A percentile compares a stretch with the other conserved stretches of the same genome.
Conservation (phyloP, 2,797 vertebrate species). For the Phoebastria nigripes region DNA sequence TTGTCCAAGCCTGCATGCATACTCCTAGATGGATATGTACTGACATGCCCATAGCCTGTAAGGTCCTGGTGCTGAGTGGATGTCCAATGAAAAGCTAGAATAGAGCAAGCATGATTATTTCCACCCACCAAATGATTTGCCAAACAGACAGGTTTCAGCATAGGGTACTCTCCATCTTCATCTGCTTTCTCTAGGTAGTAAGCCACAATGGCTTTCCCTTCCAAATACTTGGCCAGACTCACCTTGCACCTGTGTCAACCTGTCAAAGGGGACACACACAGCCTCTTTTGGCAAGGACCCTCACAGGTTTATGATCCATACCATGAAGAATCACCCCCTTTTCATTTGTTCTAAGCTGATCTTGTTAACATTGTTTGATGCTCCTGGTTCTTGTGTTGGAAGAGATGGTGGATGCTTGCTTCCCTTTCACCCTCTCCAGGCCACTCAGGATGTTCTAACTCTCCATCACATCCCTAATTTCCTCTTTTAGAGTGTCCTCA, state of each 20-base stretch:
- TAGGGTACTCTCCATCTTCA: neutral
- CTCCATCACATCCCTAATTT: neutral
- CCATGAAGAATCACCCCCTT: neutral
- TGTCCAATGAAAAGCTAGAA: neutral
- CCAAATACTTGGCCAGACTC: neutral
- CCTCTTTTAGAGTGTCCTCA: neutral
- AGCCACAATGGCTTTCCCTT: neutral
- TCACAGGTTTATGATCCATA: neutral
- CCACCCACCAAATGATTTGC: neutral
- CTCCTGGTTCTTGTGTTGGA: neutral
- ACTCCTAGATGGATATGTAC: neutral
- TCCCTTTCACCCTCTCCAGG: neutral
- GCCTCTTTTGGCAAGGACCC: neutral
- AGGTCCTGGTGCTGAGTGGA: neutral
- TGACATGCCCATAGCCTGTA: neutral
- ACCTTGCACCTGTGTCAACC: neutral
- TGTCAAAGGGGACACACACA: neutral
- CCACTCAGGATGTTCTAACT: neutral
- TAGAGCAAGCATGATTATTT: neutral
- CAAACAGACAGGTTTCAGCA: neutral
- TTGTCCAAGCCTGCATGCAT: neutral
- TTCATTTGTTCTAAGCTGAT: neutral
- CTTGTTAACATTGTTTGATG: neutral
- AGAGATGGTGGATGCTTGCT: neutral
- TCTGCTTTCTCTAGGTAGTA: neutral